Evolutionary conservation across 2,888 invertebrate species (phyloP).

Genomic region (Asteroscopus sphinx): DNA sequence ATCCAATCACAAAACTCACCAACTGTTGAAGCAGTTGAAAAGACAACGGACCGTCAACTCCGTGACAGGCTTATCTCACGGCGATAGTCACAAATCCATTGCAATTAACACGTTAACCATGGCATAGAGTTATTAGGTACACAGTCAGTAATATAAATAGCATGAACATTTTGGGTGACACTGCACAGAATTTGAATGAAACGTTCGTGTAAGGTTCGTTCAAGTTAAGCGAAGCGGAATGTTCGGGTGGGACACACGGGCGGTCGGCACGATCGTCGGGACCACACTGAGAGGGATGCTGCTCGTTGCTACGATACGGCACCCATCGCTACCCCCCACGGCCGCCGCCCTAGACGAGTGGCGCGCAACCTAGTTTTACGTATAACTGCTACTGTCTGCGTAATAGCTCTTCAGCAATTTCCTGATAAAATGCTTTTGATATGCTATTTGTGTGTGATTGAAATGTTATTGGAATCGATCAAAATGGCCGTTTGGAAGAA

Average conservation of each 20-base stretch:
- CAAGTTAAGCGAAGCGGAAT: constrained; percentile 48
- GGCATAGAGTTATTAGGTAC: constrained; percentile 85
- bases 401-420: constrained; percentile 87
- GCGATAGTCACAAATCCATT: constrained; percentile 74
- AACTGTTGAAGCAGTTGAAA: constrained; percentile 60
- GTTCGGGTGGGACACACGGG: constrained; percentile 66
- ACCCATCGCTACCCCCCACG: constrained; percentile 78
- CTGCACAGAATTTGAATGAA: constrained; percentile 63
- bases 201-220: constrained; percentile 53
- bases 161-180: constrained; percentile 80
- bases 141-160: constrained; percentile 84
- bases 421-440: constrained; percentile 83
- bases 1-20: constrained; percentile 57
- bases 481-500: constrained; percentile 36
- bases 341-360: constrained; percentile 84
- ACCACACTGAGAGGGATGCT: constrained; percentile 87
- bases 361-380: constrained; percentile 86
- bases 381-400: constrained; percentile 84
- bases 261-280: constrained; percentile 69
- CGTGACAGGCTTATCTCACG: constrained; percentile 67
- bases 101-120: constrained; percentile 69
- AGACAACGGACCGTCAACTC: constrained; percentile 61
- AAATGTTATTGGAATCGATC: constrained; percentile 56
- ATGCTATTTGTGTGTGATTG: constrained; percentile 69
- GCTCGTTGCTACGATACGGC: constrained; percentile 87